Base-by-base conservation (phyloP, 2,113 vertebrate genomes). In the Forbesichthys papilliferus region DNA sequence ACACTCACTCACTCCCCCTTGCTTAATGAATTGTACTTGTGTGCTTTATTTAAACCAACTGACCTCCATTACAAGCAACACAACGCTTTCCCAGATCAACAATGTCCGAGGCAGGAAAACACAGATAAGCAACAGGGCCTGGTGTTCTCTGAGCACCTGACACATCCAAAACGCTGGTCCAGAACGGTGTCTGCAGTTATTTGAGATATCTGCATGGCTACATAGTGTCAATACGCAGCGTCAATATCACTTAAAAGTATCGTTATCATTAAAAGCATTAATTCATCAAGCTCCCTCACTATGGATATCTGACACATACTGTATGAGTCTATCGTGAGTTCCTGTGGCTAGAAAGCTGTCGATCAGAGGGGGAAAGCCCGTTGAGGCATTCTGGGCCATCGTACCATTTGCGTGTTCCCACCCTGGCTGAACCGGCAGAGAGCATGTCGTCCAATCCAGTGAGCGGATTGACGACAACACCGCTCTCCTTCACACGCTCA, bases 21-120 rank as follows among this genome's bases (percentile, higher is more conserved):
- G 49, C 49, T 75, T 20, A 63, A 78, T 56, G 61, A 63, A 58
- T 70, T 57, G 63, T 36, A 77, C 79, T 84, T 75, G 80, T 78
- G 83, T 80, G 71, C 66, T 9, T 2, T 51, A 71, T 70, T 18
- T 70, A 62, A 58, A 61, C 61, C 66, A 60, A 54, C 51, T 89
- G 89, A 90, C 90, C 92, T 92, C 89, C 84, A 88, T 90, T 90
- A 85, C 73, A 81, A 84, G 53, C 55, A 73, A 86, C 92, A 87
- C 87, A 90, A 89, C 83, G 85, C 78, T 86, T 91, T 90, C 88
- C 85, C 82, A 90, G 80, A 87, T 84, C 87, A 85, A 88, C 86
- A 87, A 74, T 66, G 58, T 83, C 63, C 58, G 47, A 65, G 56
- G 60, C 27, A 79, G 80, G 80, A 88, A 89, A 91, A 87, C 64